Evolutionary conservation across 2,888 invertebrate genomes (phyloP), one percentile per base, ranked within the genome.

Genomic region (Neoaliturus tenellus): DNA sequence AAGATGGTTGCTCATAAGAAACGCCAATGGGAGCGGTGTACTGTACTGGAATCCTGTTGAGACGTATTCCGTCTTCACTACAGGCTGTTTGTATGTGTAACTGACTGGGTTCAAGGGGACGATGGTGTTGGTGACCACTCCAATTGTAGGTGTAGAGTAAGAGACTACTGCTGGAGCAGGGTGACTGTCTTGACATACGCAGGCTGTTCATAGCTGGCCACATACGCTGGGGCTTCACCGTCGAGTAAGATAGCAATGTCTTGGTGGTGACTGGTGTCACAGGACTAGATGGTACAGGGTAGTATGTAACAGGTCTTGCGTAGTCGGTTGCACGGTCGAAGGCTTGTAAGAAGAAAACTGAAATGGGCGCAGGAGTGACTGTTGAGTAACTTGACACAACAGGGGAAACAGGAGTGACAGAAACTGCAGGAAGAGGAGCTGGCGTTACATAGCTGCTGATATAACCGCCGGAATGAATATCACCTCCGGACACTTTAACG

Each of bases 51-150:
- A 39, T 1, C 51, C 51, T 55, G 48, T 55, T 8, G 78, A 55
- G 6, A 33, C 12, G 75, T 75, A 81, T 39, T 48, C 73, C 44
- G 23, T 58, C 41, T 58, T 78, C 35, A 82, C 83, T 12, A 48
- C 71, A 33, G 85, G 85, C 58, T 81, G 82, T 71, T 83, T 85
- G 62, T 83, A 84, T 12, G 80, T 82, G 82, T 80, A 85, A 14
- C 51, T 31, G 0, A 80, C 81, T 28, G 80, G 82, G 44, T 78
- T 85, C n/a, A 75, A 33, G 44, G 84, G 83, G n/a, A 83, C 80
- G 5, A 80, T 51, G 2, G 69, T 62, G 20, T 55, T 44, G 44
- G 80, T 80, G 3, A 51, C 23, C 0, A 78, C 41, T 0, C 44
- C 83, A 14, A 83, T 51, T 23, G 62, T 20, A 20, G 83, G 80